Evolutionary conservation across 2,113 vertebrate species (phyloP).

Genomic region (Peucedramus taeniatus): DNA sequence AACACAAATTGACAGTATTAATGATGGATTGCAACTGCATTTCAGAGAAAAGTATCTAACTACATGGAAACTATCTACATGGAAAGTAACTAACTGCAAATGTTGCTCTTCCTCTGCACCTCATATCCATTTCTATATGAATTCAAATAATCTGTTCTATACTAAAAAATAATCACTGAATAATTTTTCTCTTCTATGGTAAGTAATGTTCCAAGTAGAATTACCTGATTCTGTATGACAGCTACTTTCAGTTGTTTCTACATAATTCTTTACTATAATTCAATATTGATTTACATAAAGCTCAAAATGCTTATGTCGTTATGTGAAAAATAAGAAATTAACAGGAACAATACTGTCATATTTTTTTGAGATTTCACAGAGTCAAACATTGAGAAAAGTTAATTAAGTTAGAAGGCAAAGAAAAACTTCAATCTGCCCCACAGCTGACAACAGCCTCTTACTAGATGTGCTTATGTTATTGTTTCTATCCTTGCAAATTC

Average conservation of each 20-base stretch:
- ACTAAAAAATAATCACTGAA: background rate
- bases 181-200: background rate
- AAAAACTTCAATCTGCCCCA: background rate
- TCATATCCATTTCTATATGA: background rate
- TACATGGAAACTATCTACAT: background rate
- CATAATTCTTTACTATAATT: background rate
- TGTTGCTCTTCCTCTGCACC: background rate
- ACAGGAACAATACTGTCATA: background rate
- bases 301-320: background rate
- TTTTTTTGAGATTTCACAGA: background rate
- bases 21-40: background rate
- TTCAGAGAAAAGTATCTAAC: background rate
- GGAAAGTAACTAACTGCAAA: background rate
- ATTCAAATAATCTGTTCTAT: background rate
- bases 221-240: background rate
- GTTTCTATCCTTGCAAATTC: background rate
- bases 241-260: background rate
- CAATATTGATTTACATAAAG: constrained; percentile 2
- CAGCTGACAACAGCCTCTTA: background rate
- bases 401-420: background rate
- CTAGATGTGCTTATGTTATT: background rate
- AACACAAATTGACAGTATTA: background rate
- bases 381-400: background rate
- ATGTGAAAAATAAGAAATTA: background rate
- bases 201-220: background rate